phyloP scores from a whole-genome alignment of 2,797 vertebrate species.

The Oophaga sylvatica region DNA sequence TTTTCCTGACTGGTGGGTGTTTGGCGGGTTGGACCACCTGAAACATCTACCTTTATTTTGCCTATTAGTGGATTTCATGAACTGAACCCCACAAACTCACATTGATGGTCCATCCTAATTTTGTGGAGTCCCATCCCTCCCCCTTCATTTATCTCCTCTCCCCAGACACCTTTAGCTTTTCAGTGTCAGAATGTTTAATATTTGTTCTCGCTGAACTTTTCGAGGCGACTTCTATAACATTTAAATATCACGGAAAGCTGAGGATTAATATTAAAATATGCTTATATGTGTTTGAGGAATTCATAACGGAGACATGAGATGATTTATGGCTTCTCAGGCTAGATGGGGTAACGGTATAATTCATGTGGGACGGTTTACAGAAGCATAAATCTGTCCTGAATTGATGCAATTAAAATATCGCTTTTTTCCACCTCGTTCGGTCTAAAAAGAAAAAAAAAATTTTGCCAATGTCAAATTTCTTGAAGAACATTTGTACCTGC shows the following conservation, averaged over 20 bases:
- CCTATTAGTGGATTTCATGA: no score
- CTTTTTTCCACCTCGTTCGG: constrained; percentile 15
- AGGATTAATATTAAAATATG: constrained; percentile 48
- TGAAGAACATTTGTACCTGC: background rate
- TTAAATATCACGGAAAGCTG: constrained; percentile 38
- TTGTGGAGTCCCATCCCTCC: background rate
- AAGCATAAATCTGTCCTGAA: constrained; percentile 36
- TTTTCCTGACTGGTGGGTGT: no score
- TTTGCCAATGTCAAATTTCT: constrained; percentile 25
- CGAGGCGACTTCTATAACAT: constrained; percentile 25
- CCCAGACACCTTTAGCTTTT: background rate
- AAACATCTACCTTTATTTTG: no score
- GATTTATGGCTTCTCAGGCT: constrained; percentile 32
- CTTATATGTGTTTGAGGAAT: constrained; percentile 23
- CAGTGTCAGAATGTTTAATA: constrained; percentile 7
- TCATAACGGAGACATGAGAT: background rate
- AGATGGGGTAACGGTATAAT: constrained; percentile 23
- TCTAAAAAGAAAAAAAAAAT: background rate
- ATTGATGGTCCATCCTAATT: background rate
- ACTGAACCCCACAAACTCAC: no score
- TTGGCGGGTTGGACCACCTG: no score
- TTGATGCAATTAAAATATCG: constrained; percentile 31
- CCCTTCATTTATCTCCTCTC: background rate
- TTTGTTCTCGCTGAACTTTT: constrained; percentile 5
- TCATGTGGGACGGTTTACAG: constrained; percentile 35